Evolutionary conservation across 2,888 invertebrate genomes (phyloP).

Genomic region (Drosophila conformis): DNA sequence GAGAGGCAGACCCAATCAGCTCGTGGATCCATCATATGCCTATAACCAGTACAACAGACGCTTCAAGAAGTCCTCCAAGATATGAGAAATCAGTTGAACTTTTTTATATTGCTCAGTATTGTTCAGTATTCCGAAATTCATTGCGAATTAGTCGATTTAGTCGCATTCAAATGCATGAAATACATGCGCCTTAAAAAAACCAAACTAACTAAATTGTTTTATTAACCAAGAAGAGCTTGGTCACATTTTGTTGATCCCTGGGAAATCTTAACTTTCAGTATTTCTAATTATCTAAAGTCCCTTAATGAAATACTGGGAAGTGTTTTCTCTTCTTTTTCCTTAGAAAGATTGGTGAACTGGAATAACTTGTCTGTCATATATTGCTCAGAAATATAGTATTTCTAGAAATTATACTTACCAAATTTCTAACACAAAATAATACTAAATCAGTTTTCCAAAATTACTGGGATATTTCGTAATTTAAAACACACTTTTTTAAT

Average conservation of each 20-base stretch:
- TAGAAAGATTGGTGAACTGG: neutral
- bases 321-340: neutral
- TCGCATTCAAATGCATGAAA: slow-evolving; percentile 79
- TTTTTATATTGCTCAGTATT: slow-evolving; percentile 18
- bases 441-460: neutral
- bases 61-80: slow-evolving; percentile 80
- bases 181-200: slow-evolving; percentile 79
- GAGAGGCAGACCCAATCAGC: slow-evolving; percentile 82
- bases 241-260: neutral
- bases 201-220: slow-evolving; percentile 17
- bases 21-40: slow-evolving; percentile 82
- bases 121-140: slow-evolving; percentile 20
- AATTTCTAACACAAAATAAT: neutral
- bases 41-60: slow-evolving; percentile 84
- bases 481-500: neutral
- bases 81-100: slow-evolving; percentile 16
- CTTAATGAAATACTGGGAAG: neutral
- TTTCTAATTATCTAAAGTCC: neutral
- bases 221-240: too few species aligned
- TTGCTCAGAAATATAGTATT: neutral
- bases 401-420: neutral
- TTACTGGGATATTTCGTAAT: neutral
- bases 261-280: neutral
- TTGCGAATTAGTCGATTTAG: slow-evolving; percentile 65
- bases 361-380: neutral